A percentile compares a stretch with the other conserved stretches of the same genome.
These are phyloP conservation scores for Enoplosus armatus DNA, from an alignment of 2,797 vertebrate genomes.

Conservation along the genomic window DNA sequence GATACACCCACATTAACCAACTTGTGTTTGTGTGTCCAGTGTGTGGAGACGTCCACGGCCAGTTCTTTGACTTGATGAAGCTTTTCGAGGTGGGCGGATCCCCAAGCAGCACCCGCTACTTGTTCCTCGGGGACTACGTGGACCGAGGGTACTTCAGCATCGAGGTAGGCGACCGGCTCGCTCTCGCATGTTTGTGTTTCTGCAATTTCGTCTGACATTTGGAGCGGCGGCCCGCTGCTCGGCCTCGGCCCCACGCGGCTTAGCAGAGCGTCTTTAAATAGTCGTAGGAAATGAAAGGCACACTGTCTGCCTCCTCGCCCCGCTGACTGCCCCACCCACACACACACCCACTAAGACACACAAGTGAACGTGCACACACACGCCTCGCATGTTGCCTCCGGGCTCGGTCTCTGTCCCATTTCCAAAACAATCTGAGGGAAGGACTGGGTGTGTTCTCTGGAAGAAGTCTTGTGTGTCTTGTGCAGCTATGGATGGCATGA, in stretches of 20 bases:
- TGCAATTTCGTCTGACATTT: slow-evolving; percentile 52
- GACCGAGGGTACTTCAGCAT: slow-evolving; percentile 99
- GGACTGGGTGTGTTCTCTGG: slow-evolving; percentile 22
- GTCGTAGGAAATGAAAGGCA: slow-evolving; percentile 53
- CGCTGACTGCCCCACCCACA: slow-evolving; percentile 23
- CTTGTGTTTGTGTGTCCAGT: slow-evolving; percentile 81
- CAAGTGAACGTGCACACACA: slow-evolving; percentile 1
- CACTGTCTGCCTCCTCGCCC: slow-evolving; percentile 32
- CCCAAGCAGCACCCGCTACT: slow-evolving; percentile 94
- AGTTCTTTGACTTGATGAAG: slow-evolving; percentile 99
- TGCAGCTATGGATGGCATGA: slow-evolving; percentile 21
- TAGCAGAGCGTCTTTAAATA: slow-evolving; percentile 56
- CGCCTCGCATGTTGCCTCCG: slow-evolving; percentile 20
- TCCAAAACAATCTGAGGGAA: slow-evolving; percentile 31
- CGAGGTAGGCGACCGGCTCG: slow-evolving; percentile 86
- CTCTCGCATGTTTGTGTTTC: slow-evolving; percentile 6
- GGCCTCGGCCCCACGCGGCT: slow-evolving; percentile 13
- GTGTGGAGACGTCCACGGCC: slow-evolving; percentile 97
- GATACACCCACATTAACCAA: neutral
- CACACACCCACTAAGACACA: neutral
- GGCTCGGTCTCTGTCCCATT: slow-evolving; percentile 31
- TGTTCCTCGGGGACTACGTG: slow-evolving; percentile 99
- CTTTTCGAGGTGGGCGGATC: slow-evolving; percentile 97
- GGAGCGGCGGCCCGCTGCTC: slow-evolving; percentile 27
- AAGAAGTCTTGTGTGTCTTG: neutral